Evolutionary conservation across 2,113 vertebrate species (phyloP).

Genomic region (Mustela lutreola): DNA sequence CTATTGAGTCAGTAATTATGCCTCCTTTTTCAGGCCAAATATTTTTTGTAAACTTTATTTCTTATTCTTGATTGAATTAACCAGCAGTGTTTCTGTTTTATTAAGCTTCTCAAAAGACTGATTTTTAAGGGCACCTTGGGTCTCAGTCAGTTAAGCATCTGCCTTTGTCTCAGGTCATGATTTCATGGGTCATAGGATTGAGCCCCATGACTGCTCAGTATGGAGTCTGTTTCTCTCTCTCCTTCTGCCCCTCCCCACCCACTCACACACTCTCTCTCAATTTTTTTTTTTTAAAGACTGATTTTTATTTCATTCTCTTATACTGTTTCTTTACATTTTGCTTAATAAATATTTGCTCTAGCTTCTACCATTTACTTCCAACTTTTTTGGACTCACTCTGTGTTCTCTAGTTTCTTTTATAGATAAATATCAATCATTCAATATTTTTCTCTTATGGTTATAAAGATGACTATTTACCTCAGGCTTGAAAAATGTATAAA

Average conservation of each 20-base stretch:
- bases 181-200: not conserved
- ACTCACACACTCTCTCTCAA: not conserved
- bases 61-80: constrained; percentile 22
- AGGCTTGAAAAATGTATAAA: not conserved
- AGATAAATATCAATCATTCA: constrained; percentile 24
- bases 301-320: not conserved
- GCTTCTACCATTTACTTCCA: not conserved
- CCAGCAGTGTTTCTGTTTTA: not conserved
- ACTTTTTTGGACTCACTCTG: not conserved
- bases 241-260: not conserved
- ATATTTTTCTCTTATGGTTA: not conserved
- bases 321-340: not conserved
- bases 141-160: not conserved
- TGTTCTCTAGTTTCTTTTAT: not conserved
- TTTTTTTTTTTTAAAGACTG: not conserved
- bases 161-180: not conserved
- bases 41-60: not conserved
- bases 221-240: not conserved
- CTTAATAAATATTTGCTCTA: constrained; percentile 21
- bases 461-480: not conserved
- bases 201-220: not conserved
- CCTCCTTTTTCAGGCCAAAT: not conserved
- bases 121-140: not conserved
- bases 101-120: constrained; percentile 16
- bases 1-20: not conserved